Evolutionary conservation across 2,888 invertebrate species (phyloP).

Genomic region (Melikaiella ostensackeni): DNA sequence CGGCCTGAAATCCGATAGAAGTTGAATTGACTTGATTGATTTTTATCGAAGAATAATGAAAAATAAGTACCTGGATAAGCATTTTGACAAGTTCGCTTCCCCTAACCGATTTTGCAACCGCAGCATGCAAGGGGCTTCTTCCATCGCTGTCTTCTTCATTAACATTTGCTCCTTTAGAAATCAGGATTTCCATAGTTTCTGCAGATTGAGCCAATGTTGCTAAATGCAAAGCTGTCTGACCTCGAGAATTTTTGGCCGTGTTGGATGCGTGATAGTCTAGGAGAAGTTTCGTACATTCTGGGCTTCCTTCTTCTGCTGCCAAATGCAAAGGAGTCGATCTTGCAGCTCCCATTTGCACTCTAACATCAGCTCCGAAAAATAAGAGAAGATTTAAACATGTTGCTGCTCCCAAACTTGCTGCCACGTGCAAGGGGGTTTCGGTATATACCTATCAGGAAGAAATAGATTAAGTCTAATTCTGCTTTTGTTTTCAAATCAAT

Average conservation of each 20-base stretch:
- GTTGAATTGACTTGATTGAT: not conserved
- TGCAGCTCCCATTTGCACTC: slow-evolving; percentile 85
- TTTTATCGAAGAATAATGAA: not conserved
- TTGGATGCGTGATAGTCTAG: slow-evolving; percentile 87
- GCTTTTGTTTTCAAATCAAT: slow-evolving; percentile 28
- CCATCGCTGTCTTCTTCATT: slow-evolving; percentile 86
- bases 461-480: not conserved
- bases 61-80: slow-evolving; percentile 64
- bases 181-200: slow-evolving; percentile 86
- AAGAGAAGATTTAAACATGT: slow-evolving; percentile 86
- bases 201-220: slow-evolving; percentile 89
- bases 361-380: slow-evolving; percentile 88
- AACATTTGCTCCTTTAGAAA: slow-evolving; percentile 83
- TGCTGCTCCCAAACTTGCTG: slow-evolving; percentile 85
- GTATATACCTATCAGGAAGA: slow-evolving; percentile 83
- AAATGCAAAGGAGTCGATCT: slow-evolving; percentile 90
- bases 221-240: slow-evolving; percentile 91
- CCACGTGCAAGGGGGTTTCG: slow-evolving; percentile 91
- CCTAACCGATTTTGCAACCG: slow-evolving; percentile 85
- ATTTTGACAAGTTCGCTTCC: slow-evolving; percentile 68
- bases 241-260: slow-evolving; percentile 86
- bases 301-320: slow-evolving; percentile 92
- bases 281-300: slow-evolving; percentile 86
- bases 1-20: slow-evolving; percentile 77
- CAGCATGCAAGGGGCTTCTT: slow-evolving; percentile 88